phyloP scores from a whole-genome alignment of 2,113 vertebrate species.

The Phaethornis superciliosus region DNA sequence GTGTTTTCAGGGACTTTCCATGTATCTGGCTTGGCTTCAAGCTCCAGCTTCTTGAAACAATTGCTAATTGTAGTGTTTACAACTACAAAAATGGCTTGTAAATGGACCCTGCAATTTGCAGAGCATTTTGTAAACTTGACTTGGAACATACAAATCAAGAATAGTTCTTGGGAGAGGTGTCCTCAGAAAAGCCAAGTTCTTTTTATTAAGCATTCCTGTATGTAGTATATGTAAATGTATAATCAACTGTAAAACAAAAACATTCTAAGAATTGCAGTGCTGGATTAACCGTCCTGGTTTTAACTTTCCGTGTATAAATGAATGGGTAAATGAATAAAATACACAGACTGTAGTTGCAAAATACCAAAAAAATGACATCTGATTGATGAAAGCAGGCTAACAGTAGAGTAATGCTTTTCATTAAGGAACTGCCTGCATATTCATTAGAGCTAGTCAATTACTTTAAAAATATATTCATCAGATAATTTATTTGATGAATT shows the following conservation, averaged over 20 bases:
- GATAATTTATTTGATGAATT: constrained; percentile 68
- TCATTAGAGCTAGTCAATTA: constrained; percentile 53
- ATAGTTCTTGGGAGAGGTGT: not conserved
- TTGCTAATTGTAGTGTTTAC: constrained; percentile 36
- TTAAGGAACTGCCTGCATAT: constrained; percentile 60
- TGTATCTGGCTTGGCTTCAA: constrained; percentile 24
- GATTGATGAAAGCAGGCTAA: constrained; percentile 63
- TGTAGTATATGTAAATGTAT: constrained; percentile 1
- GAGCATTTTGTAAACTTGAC: not conserved
- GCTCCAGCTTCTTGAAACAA: constrained; percentile 39
- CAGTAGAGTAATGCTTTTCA: constrained; percentile 61
- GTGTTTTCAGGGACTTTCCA: constrained; percentile 23
- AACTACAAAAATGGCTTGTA: constrained; percentile 2
- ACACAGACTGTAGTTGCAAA: constrained; percentile 51
- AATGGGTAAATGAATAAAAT: constrained; percentile 66
- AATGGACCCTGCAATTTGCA: constrained; percentile 34
- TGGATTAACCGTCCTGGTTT: constrained; percentile 43
- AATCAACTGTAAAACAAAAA: constrained; percentile 44
- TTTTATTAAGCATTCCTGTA: not conserved
- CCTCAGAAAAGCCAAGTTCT: not conserved
- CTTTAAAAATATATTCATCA: constrained; percentile 61
- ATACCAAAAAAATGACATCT: constrained; percentile 46
- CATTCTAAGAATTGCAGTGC: constrained; percentile 20
- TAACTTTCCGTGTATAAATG: constrained; percentile 41
- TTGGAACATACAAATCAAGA: not conserved